Conservation (phyloP, 2,113 vertebrate genomes). For the Xerus inauris region DNA sequence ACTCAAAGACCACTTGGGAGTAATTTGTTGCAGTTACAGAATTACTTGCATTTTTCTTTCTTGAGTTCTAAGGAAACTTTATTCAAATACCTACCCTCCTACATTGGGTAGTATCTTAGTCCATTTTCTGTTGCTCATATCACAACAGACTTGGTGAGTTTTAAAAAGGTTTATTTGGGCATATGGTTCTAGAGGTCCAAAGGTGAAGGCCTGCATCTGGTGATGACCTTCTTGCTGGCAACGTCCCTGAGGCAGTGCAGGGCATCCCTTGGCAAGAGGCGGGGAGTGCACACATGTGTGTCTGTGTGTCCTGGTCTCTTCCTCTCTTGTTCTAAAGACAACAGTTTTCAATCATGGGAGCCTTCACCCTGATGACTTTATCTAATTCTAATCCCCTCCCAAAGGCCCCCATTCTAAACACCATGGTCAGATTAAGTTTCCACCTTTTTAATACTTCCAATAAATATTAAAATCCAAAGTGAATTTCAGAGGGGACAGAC, state of each 20-base stretch:
- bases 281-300: background rate
- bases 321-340: background rate
- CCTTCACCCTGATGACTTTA: background rate
- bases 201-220: background rate
- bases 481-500: background rate
- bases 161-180: background rate
- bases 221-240: background rate
- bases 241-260: background rate
- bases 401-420: background rate
- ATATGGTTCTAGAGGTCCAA: background rate
- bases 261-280: background rate
- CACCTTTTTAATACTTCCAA: background rate
- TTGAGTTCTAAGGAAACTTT: slow-evolving; percentile 8
- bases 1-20: background rate
- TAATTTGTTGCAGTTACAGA: background rate
- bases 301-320: background rate
- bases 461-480: background rate
- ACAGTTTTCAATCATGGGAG: background rate
- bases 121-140: background rate
- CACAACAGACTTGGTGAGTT: background rate
- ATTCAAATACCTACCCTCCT: slow-evolving; percentile 37
- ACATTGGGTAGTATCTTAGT: background rate
- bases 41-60: background rate
- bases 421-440: background rate
- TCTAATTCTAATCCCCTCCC: background rate